Base-by-base conservation (phyloP, 2,888 invertebrate species). In the Protophormia terraenovae region DNA sequence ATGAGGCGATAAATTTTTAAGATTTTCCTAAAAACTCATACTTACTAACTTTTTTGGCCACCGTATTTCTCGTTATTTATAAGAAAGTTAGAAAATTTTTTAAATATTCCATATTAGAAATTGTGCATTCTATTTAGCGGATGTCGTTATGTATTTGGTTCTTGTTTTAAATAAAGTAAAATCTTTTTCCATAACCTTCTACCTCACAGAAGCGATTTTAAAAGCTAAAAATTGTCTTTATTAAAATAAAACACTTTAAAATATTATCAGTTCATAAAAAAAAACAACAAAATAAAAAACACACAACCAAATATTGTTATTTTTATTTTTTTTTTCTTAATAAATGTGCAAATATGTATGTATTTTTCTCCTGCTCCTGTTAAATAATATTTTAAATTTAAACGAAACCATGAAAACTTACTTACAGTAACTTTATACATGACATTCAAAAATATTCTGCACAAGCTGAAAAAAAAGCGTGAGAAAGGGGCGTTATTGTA, bases 301-400 rank as follows among this genome's bases (percentile, higher is more conserved):
- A 10, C 7, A 12, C 50, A 50, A 50, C 45, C 8, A 58, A 77
- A 67, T 41, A 3, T 6, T 27, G 6, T 2, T 22, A 1, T 35
- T 19, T 19, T 73, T 22, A n/a, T 32, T 22, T 58, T 32, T 19
- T 64, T 35, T 22, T 8, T 10, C 16, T 29, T 41, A 55, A 79
- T 64, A 79, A 71, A 79, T 76, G 69, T 45, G 73, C 69, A 83
- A 60, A 72, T 77, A 27, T n/a, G n/a, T n/a, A n/a, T n/a, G n/a
- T n/a, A n/a, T n/a, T n/a, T 58, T 35, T 16, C n/a, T 45, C 10
- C 55, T 60, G 29, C 35, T 55, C 38, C 45, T 35, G 16, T 12
- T 32, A 14, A 64, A 80, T 47, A 66, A 58, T 47, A 80, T 81
- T 67, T 72, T 38, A 27, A 50, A 67, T 67, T 60, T 67, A 67